Conservation (phyloP, 2,888 invertebrate species). For the Onchidella celtica region DNA sequence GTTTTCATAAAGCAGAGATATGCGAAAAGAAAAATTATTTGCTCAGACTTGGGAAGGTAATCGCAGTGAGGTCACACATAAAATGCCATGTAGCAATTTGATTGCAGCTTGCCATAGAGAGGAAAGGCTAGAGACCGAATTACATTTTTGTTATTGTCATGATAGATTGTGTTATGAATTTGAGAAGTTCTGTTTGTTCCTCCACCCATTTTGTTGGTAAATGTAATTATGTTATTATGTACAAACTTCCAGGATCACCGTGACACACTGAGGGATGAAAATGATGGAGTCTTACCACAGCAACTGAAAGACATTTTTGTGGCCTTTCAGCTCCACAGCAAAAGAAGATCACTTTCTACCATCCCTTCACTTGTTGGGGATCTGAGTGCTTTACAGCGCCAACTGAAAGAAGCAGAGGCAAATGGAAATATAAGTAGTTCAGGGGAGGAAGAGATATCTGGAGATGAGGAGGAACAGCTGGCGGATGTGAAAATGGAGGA, state of each 20-base stretch:
- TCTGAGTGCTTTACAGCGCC: constrained; percentile 10
- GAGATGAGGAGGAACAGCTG: constrained; percentile 5
- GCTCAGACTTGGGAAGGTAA: too few species aligned
- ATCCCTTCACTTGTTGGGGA: constrained; percentile 38
- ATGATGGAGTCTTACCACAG: constrained; percentile 41
- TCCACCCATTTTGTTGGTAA: background rate
- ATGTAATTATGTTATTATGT: too few species aligned
- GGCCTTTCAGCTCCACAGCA: constrained; percentile 44
- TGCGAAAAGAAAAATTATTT: too few species aligned
- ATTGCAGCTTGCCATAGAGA: background rate
- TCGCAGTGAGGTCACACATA: too few species aligned
- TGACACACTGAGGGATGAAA: constrained; percentile 43
- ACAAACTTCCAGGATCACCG: constrained; percentile 36
- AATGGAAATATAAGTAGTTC: constrained; percentile 42
- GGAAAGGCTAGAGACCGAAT: background rate
- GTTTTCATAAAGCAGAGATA: too few species aligned
- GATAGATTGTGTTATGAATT: background rate
- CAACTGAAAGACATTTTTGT: constrained; percentile 47
- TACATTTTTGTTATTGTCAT: background rate
- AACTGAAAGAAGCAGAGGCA: constrained; percentile 30
- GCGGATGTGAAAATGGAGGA: background rate
- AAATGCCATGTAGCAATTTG: too few species aligned
- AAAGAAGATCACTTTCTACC: constrained; percentile 41
- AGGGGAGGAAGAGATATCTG: constrained; percentile 25
- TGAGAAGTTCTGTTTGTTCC: too few species aligned